These are phyloP conservation scores for Paratilapia polleni DNA, from an alignment of 2,113 vertebrate species.

Conservation along the genomic window DNA sequence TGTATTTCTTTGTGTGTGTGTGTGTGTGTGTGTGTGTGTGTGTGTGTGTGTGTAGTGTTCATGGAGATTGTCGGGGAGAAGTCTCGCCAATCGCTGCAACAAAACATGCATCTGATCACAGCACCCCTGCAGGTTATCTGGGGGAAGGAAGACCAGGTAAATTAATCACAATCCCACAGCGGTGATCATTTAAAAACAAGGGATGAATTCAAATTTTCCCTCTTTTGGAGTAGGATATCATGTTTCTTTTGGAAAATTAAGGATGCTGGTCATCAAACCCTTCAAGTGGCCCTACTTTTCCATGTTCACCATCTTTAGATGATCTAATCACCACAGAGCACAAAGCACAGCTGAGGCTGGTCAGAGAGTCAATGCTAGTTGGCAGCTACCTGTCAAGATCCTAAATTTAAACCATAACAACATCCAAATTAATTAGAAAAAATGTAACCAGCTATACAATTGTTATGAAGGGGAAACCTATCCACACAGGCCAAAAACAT, in stretches of 20 bases:
- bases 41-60: conserved; percentile 48
- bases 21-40: background rate
- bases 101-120: conserved; percentile 89
- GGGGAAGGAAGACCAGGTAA: conserved; percentile 95
- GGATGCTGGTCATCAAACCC: background rate
- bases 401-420: background rate
- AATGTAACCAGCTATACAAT: background rate
- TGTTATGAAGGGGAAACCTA: background rate
- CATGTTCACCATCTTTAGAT: background rate
- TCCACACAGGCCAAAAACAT: background rate
- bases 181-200: background rate
- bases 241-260: background rate
- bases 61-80: conserved; percentile 85
- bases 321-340: background rate
- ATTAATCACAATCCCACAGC: background rate
- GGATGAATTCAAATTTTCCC: background rate
- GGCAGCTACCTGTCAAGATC: too few relatives aligned
- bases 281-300: background rate
- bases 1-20: background rate
- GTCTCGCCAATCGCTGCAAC: conserved; percentile 85
- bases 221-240: background rate
- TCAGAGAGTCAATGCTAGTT: too few relatives aligned
- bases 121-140: conserved; percentile 90
- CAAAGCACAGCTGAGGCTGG: too few relatives aligned
- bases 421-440: background rate